A percentile compares a stretch with the other conserved stretches of the same genome.
phyloP scores from a whole-genome alignment of 1,140 invertebrate genomes.

The Physella acuta region DNA sequence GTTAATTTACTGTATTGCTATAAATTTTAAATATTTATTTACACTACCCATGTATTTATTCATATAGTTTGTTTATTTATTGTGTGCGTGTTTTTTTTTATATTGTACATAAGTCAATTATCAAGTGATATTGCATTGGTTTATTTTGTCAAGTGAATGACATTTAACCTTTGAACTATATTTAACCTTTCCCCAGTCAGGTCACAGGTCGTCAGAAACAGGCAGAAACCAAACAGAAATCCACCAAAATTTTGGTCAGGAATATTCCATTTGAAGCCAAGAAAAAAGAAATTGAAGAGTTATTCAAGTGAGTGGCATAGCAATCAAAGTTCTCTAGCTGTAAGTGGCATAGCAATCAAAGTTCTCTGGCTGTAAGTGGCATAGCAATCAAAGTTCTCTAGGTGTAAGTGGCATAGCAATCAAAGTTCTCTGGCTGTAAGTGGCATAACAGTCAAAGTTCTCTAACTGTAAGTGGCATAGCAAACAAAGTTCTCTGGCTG shows the following conservation, averaged over 20 bases:
- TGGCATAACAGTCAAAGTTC: too few relatives aligned
- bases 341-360: too few relatives aligned
- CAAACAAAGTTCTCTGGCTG: too few relatives aligned
- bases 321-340: too few relatives aligned
- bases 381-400: too few relatives aligned
- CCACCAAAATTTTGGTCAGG: conserved; percentile 85
- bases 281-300: conserved; percentile 81
- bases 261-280: conserved; percentile 98
- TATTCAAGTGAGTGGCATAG: conserved; percentile 90
- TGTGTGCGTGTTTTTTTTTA: not conserved
- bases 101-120: not conserved
- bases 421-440: too few relatives aligned
- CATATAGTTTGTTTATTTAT: not conserved
- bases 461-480: too few relatives aligned
- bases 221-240: conserved; percentile 66
- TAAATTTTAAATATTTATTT: too few relatives aligned
- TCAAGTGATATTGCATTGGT: not conserved
- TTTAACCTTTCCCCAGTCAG: conserved; percentile 2
- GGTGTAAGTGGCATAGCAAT: too few relatives aligned
- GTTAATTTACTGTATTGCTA: too few relatives aligned
- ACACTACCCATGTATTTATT: too few relatives aligned
- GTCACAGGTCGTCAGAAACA: conserved; percentile 39
- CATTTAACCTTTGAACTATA: not conserved
- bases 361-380: too few relatives aligned
- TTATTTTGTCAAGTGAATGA: not conserved